Percentiles rank a stretch among this genome's conserved stretches.
phyloP scores from a whole-genome alignment of 2,797 vertebrate species.

The Takifugu rubripes region DNA sequence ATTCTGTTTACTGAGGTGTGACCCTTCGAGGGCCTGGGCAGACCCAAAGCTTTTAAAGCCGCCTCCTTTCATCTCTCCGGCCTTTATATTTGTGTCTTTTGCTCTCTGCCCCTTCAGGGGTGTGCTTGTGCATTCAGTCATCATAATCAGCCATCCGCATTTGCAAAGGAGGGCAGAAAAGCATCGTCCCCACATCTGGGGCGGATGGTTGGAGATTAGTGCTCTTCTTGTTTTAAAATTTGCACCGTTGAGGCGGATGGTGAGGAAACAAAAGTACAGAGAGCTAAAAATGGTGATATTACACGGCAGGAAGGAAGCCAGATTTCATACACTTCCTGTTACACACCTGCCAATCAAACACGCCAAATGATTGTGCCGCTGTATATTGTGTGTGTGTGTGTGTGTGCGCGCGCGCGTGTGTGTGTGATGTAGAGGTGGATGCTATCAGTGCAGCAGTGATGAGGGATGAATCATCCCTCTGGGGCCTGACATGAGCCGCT shows the following conservation, averaged over 20 bases:
- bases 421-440: conserved; percentile 68
- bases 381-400: conserved; percentile 39
- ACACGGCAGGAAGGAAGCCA: conserved; percentile 73
- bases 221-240: conserved; percentile 30
- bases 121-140: conserved; percentile 69
- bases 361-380: conserved; percentile 34
- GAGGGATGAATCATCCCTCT: conserved; percentile 75
- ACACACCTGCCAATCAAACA: conserved; percentile 76
- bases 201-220: conserved; percentile 58
- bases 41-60: conserved; percentile 37
- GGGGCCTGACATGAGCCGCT: conserved; percentile 56
- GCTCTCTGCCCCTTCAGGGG: conserved; percentile 39
- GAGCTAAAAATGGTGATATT: conserved; percentile 61
- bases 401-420: conserved; percentile 54
- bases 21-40: conserved; percentile 18
- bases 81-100: conserved; percentile 25
- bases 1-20: conserved; percentile 54
- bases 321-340: conserved; percentile 76
- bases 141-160: conserved; percentile 69
- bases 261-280: conserved; percentile 33
- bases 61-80: conserved; percentile 57
- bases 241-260: conserved; percentile 28
- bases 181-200: conserved; percentile 55
- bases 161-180: conserved; percentile 57
- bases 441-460: conserved; percentile 78